Base-by-base conservation (phyloP, 2,113 vertebrate genomes). In the Oreocharis arfaki region DNA sequence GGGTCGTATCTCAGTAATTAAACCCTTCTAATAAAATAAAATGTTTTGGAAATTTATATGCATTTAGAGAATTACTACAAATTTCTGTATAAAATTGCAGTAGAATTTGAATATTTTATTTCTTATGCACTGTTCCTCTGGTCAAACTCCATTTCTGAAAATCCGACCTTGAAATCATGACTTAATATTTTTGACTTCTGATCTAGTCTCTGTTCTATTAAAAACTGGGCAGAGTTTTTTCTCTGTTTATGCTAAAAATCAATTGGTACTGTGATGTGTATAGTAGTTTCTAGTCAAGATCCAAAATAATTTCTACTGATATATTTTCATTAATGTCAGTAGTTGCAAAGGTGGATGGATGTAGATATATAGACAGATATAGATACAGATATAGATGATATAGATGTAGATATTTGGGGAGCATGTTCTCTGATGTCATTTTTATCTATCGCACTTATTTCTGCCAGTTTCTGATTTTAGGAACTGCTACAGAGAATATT, bases 71-170 rank as follows among this genome's bases (percentile, higher is more conserved):
- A 79, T 88, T 65, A 24, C 35, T 65, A 32, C 32, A 96, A 71
- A 88, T 44, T 57, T 68, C 67, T 89, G 10, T 35, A 61, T 67
- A 75, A 96, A 96, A 61, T 91, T 81, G 73, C 35, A 81, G 18
- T 64, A 37, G 22, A 89, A 94, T 81, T 74, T 32, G 13, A 94
- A 56, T 82, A 89, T 79, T 96, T 97, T 93, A 59, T 89, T 97
- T 97, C 50, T 87, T 84, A 81, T 71, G 22, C 59, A 57, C 16
- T 84, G 18, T 85, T 93, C 52, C 64, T 91, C 55, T 49, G 41
- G 32, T 71, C 89, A 95, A 95, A 94, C 30, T 93, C 32, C 16
- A 63, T 79, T 96, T 96, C 67, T 91, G 46, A 95, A 97, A 88
- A 86, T 21, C 30, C 50, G 16, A 21, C 44, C 87, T 97, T 90